phyloP scores from a whole-genome alignment of 2,797 vertebrate species.

The Manis pentadactyla region DNA sequence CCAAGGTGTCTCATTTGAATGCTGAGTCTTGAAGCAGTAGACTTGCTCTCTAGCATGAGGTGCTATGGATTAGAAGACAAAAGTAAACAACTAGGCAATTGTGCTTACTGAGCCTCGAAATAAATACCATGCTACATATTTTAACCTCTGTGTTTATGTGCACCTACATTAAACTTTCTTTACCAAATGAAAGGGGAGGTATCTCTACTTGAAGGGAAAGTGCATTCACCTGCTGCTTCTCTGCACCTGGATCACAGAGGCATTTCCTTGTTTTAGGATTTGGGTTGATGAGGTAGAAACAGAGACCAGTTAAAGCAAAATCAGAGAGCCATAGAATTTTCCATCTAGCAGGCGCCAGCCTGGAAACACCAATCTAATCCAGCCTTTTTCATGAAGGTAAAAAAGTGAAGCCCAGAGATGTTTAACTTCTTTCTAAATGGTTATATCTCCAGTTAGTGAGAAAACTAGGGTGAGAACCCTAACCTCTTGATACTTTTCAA shows the following conservation, averaged over 20 bases:
- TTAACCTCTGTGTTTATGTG: neutral
- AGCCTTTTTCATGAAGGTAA: neutral
- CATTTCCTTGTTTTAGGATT: neutral
- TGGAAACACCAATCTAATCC: neutral
- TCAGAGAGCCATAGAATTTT: neutral
- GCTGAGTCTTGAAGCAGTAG: neutral
- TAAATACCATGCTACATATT: slow-evolving; percentile 11
- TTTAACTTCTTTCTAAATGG: neutral
- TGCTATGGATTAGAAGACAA: slow-evolving; percentile 22
- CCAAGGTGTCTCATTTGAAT: slow-evolving; percentile 49
- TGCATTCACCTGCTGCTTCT: neutral
- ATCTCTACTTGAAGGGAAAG: neutral
- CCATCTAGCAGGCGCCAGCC: neutral
- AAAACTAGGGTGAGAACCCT: neutral
- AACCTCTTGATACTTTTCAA: neutral
- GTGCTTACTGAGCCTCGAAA: slow-evolving; percentile 35
- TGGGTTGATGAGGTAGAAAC: neutral
- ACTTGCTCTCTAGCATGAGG: slow-evolving; percentile 19
- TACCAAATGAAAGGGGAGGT: neutral
- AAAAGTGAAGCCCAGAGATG: neutral
- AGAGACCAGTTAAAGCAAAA: neutral
- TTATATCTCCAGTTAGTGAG: neutral
- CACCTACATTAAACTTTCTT: slow-evolving; percentile 37
- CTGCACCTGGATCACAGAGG: neutral
- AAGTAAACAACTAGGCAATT: slow-evolving; percentile 43